Base-by-base conservation (phyloP, 2,888 invertebrate species). In the Diloba caeruleocephala region DNA sequence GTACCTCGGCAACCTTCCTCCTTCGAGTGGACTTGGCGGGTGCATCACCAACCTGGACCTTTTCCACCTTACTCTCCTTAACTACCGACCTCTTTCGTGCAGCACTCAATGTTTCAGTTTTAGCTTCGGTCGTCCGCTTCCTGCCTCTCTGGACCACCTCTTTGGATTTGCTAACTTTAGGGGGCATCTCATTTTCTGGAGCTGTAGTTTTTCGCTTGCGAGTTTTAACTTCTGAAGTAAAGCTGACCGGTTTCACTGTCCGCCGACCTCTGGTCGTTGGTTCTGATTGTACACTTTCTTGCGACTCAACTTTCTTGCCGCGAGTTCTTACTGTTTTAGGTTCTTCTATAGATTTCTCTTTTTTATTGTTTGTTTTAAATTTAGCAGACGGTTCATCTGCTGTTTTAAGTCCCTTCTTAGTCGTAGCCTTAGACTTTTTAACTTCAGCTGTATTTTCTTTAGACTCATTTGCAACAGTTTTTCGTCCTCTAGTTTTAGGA, bases 171-270 rank as follows among this genome's bases (percentile, higher is more conserved):
- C 68, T 53, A 0, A 74, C 28, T 58, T 78, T 76, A 0, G 70
- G 13, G 0, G 78, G 76, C 9, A 71, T 45, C 5, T 65, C 70
- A 19, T 28, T 13, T 13, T 76, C 69, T 1, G 48, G 45, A 0
- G 59, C 44, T 0, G 53, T 37, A 4, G 66, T 42, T 53, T 74
- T 79, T 2, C 81, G 71, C 39, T 80, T 81, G 9, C 81, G 68
- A 2, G 66, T 59, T 19, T 45, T 73, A 7, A 33, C 29, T 51
- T 55, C 68, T 2, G 63, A 15, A 14, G 9, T 46, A 4, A 38
- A 23, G 4, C 14, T 48, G 1, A 36, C 41, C 1, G 23, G 33
- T 54, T 51, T 61, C 3, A 42, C 34, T 5, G 23, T 15, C 6
- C 63, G 61, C 14, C 78, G 66, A 0, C 58, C 45, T 2, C 76